A percentile compares a stretch with the other conserved stretches of the same genome.
phyloP scores from a whole-genome alignment of 2,797 vertebrate species.

The Dendrocincla tyrannina region DNA sequence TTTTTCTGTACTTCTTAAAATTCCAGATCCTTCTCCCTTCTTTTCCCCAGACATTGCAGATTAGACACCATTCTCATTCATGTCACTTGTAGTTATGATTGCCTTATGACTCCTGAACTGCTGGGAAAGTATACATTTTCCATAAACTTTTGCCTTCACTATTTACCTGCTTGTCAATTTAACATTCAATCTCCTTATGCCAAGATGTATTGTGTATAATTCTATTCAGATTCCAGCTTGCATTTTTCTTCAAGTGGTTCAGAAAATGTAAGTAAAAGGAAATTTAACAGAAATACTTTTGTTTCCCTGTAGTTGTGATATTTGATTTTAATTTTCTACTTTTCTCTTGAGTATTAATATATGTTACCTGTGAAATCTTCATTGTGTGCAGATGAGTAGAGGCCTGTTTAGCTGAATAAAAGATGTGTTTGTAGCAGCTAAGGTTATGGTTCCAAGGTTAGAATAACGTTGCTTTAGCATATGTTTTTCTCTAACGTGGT shows the following conservation, averaged over 20 bases:
- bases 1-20: slow-evolving; percentile 23
- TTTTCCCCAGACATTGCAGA: not conserved
- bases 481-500: not conserved
- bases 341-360: not conserved
- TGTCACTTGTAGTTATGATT: not conserved
- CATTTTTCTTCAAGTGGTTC: not conserved
- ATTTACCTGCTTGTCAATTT: slow-evolving; percentile 3
- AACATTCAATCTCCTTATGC: not conserved
- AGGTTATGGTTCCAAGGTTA: not conserved
- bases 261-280: not conserved
- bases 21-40: not conserved
- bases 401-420: not conserved
- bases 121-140: not conserved
- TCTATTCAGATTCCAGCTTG: not conserved
- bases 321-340: not conserved
- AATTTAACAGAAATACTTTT: not conserved
- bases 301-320: not conserved
- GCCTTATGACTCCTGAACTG: not conserved
- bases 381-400: not conserved
- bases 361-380: not conserved
- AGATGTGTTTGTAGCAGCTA: not conserved
- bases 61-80: not conserved
- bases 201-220: not conserved
- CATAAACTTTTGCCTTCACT: not conserved
- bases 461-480: not conserved